These are phyloP conservation scores for Macaria notata DNA, from an alignment of 2,888 invertebrate species.

Conservation along the genomic window DNA sequence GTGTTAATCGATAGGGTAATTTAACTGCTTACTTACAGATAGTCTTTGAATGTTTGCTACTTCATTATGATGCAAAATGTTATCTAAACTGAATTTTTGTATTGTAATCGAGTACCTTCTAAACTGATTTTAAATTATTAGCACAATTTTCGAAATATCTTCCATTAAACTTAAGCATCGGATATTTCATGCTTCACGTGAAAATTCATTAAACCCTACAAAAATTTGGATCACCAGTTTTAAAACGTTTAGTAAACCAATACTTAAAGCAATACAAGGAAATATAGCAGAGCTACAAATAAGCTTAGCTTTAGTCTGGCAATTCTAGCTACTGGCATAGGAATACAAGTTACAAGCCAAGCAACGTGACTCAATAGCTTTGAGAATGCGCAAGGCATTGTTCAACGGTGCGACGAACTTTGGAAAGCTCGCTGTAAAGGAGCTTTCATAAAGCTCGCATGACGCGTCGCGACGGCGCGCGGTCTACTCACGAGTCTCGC, in stretches of 20 bases:
- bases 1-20: constrained; percentile 9
- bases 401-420: constrained; percentile 66
- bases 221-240: no score
- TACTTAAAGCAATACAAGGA: not conserved
- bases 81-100: no score
- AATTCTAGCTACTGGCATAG: constrained; percentile 24
- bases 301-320: constrained; percentile 13
- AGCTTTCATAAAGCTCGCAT: constrained; percentile 27
- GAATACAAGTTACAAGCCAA: constrained; percentile 38
- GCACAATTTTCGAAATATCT: no score
- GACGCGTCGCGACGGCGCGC: constrained; percentile 1
- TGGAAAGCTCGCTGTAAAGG: constrained; percentile 47
- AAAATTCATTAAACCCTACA: no score
- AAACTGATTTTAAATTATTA: no score
- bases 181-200: no score
- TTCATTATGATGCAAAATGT: no score
- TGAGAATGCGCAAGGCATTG: constrained; percentile 59
- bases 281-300: constrained; percentile 14
- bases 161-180: no score
- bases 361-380: constrained; percentile 57
- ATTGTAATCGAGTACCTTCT: no score
- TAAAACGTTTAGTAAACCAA: no score
- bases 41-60: not conserved
- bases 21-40: constrained; percentile 1
- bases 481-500: no score